These are phyloP conservation scores for Lasioglossum lativentre DNA, from an alignment of 2,888 invertebrate genomes.

Conservation along the genomic window DNA sequence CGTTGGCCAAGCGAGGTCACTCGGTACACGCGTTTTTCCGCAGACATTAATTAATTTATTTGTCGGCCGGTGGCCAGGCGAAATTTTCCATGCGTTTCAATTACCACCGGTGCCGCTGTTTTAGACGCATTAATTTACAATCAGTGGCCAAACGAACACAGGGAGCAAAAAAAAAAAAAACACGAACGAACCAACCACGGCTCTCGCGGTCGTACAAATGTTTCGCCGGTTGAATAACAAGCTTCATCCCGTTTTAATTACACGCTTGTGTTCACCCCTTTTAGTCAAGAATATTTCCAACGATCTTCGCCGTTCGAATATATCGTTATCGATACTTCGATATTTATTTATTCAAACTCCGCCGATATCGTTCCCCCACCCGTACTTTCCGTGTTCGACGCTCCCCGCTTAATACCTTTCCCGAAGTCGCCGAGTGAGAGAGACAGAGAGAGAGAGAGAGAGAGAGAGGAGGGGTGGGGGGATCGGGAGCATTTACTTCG, in stretches of 20 bases:
- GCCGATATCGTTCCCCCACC: too few relatives aligned
- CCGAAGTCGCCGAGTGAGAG: background rate
- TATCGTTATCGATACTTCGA: background rate
- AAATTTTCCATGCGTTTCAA: conserved; percentile 53
- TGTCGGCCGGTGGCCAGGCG: conserved; percentile 33
- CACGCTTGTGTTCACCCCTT: background rate
- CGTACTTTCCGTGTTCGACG: background rate
- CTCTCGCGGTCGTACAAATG: background rate
- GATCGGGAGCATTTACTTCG: conserved; percentile 50
- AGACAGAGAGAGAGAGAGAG: too few relatives aligned
- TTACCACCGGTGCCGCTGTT: conserved; percentile 37
- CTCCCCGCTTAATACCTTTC: background rate
- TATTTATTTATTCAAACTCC: background rate
- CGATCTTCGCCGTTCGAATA: background rate
- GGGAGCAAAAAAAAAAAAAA: conserved; percentile 3
- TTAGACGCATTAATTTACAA: conserved; percentile 55
- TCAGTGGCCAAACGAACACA: conserved; percentile 11
- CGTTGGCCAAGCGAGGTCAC: background rate
- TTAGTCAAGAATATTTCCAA: background rate
- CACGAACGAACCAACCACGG: background rate
- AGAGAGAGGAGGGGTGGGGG: background rate
- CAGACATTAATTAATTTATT: conserved; percentile 48
- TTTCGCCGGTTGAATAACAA: conserved; percentile 5
- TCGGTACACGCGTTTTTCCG: conserved; percentile 44
- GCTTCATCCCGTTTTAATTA: background rate